Base-by-base conservation (phyloP, 2,888 invertebrate species). In the Amphiduros pacificus region DNA sequence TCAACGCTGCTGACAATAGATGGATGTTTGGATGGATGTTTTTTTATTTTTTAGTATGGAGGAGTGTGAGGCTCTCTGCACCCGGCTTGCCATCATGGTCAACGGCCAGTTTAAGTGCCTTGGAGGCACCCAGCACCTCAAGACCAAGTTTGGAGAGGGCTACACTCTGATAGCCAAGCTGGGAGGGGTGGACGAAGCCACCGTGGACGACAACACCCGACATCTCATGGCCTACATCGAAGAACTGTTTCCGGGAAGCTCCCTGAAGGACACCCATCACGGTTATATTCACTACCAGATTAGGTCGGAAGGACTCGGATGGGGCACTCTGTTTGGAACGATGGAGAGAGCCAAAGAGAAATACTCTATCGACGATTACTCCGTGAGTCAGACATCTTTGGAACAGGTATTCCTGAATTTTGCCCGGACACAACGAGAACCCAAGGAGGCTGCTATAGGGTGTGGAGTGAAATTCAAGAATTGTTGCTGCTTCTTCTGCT, bases 1-100 rank as follows among this genome's bases (percentile, higher is more conserved):
- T n/a, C n/a, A n/a, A n/a, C n/a, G n/a, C n/a, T n/a, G n/a, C n/a
- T n/a, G n/a, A n/a, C n/a, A n/a, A n/a, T n/a, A n/a, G n/a, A n/a
- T n/a, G n/a, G n/a, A n/a, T n/a, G n/a, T n/a, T n/a, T n/a, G n/a
- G n/a, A n/a, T n/a, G n/a, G n/a, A n/a, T n/a, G 14, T 6, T 36
- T 36, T 9, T 17, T 36, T 54, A 40, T 28, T 1, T 59, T 61
- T 17, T 60, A 71, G 71, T 60, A 91, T 92, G 91, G 91, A 92
- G 78, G 92, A 92, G 84, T 92, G 91, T 83, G 92, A 92, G 77
- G 88, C 89, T 41, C 85, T 92, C 27, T 92, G 92, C 78, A 86
- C 87, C 55, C 87, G 91, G 61, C 83, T 92, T 68, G 90, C 88
- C 1, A 91, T 92, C 63, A 88, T 92, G 90, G 87, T 88, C 0